Evolutionary conservation across 2,797 vertebrate genomes (phyloP).

Genomic region (Trematomus bernacchii): DNA sequence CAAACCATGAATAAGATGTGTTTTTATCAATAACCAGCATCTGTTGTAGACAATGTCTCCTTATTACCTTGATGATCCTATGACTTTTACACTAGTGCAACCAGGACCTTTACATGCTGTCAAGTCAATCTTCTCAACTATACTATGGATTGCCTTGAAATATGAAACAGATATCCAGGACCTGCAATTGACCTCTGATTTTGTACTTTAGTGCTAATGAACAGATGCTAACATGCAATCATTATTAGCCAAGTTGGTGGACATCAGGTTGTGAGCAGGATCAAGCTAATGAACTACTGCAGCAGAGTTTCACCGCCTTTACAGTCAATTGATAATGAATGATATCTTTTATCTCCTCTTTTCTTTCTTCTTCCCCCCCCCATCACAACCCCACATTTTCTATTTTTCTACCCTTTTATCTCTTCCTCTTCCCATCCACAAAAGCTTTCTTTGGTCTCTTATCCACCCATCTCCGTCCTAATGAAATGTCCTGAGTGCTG

Average conservation of each 20-base stretch:
- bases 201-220: background rate
- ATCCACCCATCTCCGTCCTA: slow-evolving; percentile 76
- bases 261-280: background rate
- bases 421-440: slow-evolving; percentile 63
- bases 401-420: slow-evolving; percentile 60
- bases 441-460: slow-evolving; percentile 71
- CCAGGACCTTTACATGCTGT: background rate
- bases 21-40: slow-evolving; percentile 1
- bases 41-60: background rate
- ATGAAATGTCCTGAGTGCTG: slow-evolving; percentile 82
- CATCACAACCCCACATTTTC: slow-evolving; percentile 23
- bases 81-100: background rate
- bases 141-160: background rate
- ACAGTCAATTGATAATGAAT: background rate
- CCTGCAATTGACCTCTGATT: background rate
- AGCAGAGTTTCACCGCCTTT: background rate
- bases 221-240: background rate
- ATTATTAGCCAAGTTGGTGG: background rate
- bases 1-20: background rate
- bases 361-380: slow-evolving; percentile 12
- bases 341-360: background rate
- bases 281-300: background rate
- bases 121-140: background rate
- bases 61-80: background rate
- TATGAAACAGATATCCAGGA: background rate